phyloP scores from a whole-genome alignment of 2,113 vertebrate genomes.

The Lucifuga dentata region DNA sequence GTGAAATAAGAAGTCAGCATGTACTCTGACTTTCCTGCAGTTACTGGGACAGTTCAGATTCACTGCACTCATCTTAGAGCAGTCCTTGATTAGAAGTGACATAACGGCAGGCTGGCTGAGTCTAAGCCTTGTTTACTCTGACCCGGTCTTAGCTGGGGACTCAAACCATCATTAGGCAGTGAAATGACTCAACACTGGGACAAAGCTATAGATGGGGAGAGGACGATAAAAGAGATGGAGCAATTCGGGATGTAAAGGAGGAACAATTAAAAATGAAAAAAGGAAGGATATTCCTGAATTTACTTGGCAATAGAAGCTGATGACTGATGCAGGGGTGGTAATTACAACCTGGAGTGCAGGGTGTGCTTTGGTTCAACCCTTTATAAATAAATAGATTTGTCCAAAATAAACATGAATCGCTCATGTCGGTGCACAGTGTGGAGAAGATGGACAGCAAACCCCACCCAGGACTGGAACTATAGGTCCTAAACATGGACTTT shows the following conservation, averaged over 20 bases:
- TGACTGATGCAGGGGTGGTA: conserved; percentile 27
- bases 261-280: conserved; percentile 16
- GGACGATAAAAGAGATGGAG: conserved; percentile 1
- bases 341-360: conserved; percentile 46
- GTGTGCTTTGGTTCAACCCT: conserved; percentile 62
- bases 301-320: conserved; percentile 15
- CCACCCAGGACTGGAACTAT: conserved; percentile 48
- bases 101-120: conserved; percentile 71
- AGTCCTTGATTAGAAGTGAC: conserved; percentile 73
- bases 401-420: conserved; percentile 65
- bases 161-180: conserved; percentile 70
- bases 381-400: conserved; percentile 65
- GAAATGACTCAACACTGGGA: conserved; percentile 63
- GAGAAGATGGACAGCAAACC: conserved; percentile 42
- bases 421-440: conserved; percentile 38
- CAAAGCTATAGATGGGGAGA: conserved; percentile 19
- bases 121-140: conserved; percentile 72
- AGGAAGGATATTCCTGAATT: conserved; percentile 32
- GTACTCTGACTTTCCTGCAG: conserved; percentile 20
- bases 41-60: conserved; percentile 42
- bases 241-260: conserved; percentile 12
- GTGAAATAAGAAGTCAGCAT: conserved; percentile 35
- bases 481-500: conserved; percentile 26
- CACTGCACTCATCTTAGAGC: conserved; percentile 51
- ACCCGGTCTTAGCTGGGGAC: conserved; percentile 54